Base-by-base conservation (phyloP, 1,140 invertebrate species). In the Manduca sexta region DNA sequence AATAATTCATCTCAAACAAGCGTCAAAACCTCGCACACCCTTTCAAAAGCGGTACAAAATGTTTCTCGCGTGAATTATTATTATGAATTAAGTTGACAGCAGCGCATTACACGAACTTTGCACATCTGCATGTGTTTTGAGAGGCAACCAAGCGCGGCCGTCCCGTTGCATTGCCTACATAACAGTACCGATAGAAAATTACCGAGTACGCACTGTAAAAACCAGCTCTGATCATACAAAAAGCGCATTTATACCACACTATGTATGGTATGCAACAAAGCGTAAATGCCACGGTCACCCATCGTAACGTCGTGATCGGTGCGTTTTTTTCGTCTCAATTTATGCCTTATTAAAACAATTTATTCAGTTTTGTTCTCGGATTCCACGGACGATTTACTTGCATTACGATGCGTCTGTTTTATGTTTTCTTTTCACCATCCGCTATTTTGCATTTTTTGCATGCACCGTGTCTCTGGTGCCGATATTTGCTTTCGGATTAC, bases 261-360 rank as follows among this genome's bases (percentile, higher is more conserved):
- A 70, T 76, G 66, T 69, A 74, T 52, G 60, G 69, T 50, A 52
- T 21, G 40, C 68, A 79, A 52, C 67, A 58, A 60, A 73, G 69
- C 80, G 80, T 84, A 80, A 84, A 84, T 84, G 72, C 80, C 78
- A 84, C 67, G 78, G 66, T 58, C 78, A 80, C 34, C 67, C 71
- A 75, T 72, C 58, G 78, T 75, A 68, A 80, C 77, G 58, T 51
- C 71, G 54, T 64, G 68, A 69, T 74, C 62, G 51, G 40, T 49
- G 47, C 56, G 52, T 64, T 69, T 77, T 79, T 51, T 64, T 64
- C 57, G 10, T 42, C 11, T 47, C 46, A 64, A 60, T 60, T 60
- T 62, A 62, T 62, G 64, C 68, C 61, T 80, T 72, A 74, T 80
- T 82, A 73, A 71, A 80, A 76, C 66, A 68, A 77, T 75, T 75